phyloP scores from a whole-genome alignment of 2,888 invertebrate genomes.

The Podabrus alpinus region DNA sequence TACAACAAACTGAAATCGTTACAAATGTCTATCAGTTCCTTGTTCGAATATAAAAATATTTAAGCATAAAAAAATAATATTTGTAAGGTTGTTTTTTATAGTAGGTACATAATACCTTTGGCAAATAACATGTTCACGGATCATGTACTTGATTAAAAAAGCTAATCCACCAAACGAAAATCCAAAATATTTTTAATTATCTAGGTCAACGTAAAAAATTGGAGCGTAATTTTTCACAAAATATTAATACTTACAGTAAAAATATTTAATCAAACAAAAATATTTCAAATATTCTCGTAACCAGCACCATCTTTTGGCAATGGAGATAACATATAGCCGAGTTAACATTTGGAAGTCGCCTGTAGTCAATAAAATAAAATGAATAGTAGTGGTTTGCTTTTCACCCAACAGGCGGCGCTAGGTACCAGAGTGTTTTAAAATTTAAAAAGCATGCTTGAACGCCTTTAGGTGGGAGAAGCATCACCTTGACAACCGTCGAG shows the following conservation, averaged over 20 bases:
- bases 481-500: conserved; percentile 52
- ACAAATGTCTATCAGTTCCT: conserved; percentile 6
- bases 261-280: background rate
- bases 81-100: background rate
- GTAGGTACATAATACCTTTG: too few relatives aligned
- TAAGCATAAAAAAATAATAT: background rate
- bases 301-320: background rate
- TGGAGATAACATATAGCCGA: background rate
- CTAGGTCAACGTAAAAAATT: background rate
- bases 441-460: conserved; percentile 25
- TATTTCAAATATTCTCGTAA: background rate
- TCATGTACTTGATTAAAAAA: background rate
- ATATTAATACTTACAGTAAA: background rate
- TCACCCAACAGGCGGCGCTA: conserved; percentile 37
- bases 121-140: too few relatives aligned
- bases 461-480: conserved; percentile 36
- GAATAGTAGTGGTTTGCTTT: background rate
- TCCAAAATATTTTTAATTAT: background rate
- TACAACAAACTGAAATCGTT: conserved; percentile 26
- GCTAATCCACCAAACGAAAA: background rate
- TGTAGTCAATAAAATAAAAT: background rate
- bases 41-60: background rate
- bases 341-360: background rate
- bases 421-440: conserved; percentile 1
- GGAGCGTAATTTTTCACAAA: background rate